Conservation (phyloP, 2,113 vertebrate genomes). For the Etia nguti region DNA sequence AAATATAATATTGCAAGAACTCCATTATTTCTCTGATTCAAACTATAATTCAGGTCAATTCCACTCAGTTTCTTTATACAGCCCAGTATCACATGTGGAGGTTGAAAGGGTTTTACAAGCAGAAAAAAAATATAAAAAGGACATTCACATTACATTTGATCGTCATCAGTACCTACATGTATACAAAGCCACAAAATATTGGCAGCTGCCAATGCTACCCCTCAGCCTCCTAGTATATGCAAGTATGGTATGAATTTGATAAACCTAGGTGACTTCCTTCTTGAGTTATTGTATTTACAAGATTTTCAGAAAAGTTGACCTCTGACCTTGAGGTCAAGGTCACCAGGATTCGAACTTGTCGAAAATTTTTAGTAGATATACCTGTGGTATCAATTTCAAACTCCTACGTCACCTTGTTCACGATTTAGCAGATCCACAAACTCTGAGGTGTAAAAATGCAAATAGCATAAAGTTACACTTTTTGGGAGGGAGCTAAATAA, state of each 20-base stretch:
- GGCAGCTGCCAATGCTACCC: neutral
- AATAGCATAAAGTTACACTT: neutral
- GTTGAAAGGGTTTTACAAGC: neutral
- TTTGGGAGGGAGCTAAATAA: neutral
- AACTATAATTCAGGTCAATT: neutral
- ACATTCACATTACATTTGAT: neutral
- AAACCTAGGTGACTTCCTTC: neutral
- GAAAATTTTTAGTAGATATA: neutral
- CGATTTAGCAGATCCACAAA: neutral
- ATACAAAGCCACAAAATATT: neutral
- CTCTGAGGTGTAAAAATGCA: neutral
- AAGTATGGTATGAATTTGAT: neutral
- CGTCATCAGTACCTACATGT: neutral
- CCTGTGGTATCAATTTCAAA: neutral
- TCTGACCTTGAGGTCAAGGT: neutral
- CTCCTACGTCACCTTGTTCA: neutral
- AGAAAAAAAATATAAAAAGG: neutral
- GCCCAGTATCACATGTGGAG: neutral
- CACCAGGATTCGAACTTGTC: neutral
- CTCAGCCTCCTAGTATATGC: neutral
- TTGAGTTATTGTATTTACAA: neutral
- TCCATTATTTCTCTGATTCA: neutral
- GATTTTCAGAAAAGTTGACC: neutral
- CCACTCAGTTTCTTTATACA: neutral
- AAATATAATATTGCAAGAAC: slow-evolving; percentile 1